phyloP scores from a whole-genome alignment of 2,113 vertebrate species.

The Eolophus roseicapilla region DNA sequence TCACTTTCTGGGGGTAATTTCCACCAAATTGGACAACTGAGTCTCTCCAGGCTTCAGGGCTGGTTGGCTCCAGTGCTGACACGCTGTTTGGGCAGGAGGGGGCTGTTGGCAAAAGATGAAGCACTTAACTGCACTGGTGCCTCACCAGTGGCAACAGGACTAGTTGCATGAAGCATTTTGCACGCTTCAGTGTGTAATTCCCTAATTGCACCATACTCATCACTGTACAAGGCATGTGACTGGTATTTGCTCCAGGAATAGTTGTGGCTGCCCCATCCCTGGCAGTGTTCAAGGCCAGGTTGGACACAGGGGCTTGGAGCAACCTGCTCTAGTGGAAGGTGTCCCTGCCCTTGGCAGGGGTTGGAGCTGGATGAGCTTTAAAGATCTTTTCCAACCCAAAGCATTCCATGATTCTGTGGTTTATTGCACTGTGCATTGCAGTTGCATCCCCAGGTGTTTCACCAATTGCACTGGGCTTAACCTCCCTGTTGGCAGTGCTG shows the following conservation, averaged over 20 bases:
- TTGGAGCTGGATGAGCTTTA: neutral
- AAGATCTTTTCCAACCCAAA: neutral
- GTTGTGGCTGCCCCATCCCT: neutral
- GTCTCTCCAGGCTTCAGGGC: neutral
- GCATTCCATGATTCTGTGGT: neutral
- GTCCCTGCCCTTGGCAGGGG: fast-evolving
- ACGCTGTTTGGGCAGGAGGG: neutral
- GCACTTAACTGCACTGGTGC: neutral
- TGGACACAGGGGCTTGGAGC: neutral
- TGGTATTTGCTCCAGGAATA: neutral
- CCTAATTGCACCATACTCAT: neutral
- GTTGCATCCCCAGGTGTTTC: neutral
- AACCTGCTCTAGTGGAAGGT: fast-evolving
- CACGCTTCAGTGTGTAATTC: neutral
- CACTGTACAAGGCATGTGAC: neutral
- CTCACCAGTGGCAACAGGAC: neutral
- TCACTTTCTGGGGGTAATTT: neutral
- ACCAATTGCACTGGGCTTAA: neutral
- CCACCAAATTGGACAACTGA: neutral
- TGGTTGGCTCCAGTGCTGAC: neutral
- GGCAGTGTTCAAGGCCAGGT: fast-evolving
- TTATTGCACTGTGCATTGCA: neutral
- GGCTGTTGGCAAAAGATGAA: neutral
- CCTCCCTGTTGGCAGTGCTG: neutral
- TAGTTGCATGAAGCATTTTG: neutral